These are phyloP conservation scores for Piprites chloris DNA, from an alignment of 2,113 vertebrate species.

Conservation along the genomic window DNA sequence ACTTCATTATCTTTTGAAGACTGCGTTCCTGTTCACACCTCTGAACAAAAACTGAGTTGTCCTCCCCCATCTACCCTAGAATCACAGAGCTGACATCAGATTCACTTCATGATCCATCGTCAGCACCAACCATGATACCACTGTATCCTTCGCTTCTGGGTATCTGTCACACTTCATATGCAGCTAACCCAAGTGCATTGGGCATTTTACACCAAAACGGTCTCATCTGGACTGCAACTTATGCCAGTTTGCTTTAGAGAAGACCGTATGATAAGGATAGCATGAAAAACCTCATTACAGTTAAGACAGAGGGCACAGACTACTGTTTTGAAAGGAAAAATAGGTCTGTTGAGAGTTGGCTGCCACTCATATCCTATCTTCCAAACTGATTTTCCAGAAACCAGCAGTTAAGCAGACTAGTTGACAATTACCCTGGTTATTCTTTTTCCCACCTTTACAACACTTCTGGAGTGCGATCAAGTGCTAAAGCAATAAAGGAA, in stretches of 20 bases:
- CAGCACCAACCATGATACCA: neutral
- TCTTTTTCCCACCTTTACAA: neutral
- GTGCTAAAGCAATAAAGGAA: neutral
- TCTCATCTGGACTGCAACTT: neutral
- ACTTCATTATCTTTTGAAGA: neutral
- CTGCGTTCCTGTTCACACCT: neutral
- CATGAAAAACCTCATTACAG: neutral
- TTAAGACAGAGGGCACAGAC: accelerated
- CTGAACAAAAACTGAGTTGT: neutral
- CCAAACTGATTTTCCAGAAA: neutral
- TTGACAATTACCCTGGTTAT: neutral
- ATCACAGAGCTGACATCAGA: neutral
- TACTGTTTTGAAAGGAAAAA: neutral
- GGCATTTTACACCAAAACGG: neutral
- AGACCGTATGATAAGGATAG: neutral
- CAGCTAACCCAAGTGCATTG: neutral
- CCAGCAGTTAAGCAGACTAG: neutral
- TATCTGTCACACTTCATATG: neutral
- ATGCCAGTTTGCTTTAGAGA: neutral
- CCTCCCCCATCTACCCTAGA: neutral
- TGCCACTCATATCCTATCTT: neutral
- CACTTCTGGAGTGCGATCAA: neutral
- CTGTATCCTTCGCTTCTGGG: neutral
- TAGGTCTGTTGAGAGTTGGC: neutral
- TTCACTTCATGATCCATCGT: neutral